Base-by-base conservation (phyloP, 2,113 vertebrate species). In the Istiophorus platypterus region DNA sequence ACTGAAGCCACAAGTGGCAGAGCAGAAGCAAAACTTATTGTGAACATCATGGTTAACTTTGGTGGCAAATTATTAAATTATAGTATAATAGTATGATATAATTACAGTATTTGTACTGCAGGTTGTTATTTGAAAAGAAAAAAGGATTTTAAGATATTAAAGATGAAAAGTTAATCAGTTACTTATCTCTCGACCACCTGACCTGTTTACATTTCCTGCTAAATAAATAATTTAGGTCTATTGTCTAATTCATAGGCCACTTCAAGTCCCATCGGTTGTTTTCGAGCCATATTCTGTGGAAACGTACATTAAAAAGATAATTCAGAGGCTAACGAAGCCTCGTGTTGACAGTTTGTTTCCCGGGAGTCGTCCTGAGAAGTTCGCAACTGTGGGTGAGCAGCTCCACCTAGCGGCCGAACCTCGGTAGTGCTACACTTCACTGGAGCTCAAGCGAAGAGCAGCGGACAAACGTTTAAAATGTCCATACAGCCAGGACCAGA, bases 401-500 rank as follows among this genome's bases (percentile, higher is more conserved):
- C 76, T 18, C 84, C 88, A 86, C 81, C 93, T 93, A 93, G 83
- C 11, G 93, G 76, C 8, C 42, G 9, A 34, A 80, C 5, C 0
- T 0, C 0, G 51, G 52, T n/a, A 58, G 7, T 31, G 31, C 57
- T 5, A 34, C 26, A 34, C 10, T 42, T 29, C 34, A 39, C 20
- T 8, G 3, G 6, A n/a, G 20, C 20, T n/a, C n/a, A n/a, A n/a
- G n/a, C 6, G 1, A 18, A 47, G 59, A 18, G 2, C 27, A 31
- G 27, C 1, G 8, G 4, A 27, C 13, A 62, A 37, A 47, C 6
- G 45, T 47, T 47, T n/a, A n/a, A n/a, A n/a, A n/a, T n/a, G n/a
- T 18, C 14, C 17, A 49, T 17, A 18, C 17, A 39, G 31, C 6
- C 31, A 3, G 6, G 31, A 4, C 31, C 31, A 6, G 31, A 34